Evolutionary conservation across 2,797 vertebrate species (phyloP).

Genomic region (Dipus sagitta): DNA sequence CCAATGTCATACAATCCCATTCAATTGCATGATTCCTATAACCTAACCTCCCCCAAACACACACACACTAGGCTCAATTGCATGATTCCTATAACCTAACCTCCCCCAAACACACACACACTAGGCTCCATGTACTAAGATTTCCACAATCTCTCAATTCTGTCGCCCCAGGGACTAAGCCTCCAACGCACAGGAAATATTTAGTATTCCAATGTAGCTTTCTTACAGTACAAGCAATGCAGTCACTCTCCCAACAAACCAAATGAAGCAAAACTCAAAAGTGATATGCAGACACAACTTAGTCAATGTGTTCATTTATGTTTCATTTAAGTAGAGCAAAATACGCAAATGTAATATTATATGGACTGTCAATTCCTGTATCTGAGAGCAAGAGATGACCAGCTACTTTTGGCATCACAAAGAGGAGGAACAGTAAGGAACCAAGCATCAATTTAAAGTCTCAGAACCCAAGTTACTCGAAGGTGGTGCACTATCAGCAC

Average conservation of each 20-base stretch:
- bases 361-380: background rate
- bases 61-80: background rate
- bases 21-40: background rate
- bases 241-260: conserved; percentile 21
- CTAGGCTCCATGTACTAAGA: background rate
- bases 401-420: background rate
- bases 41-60: background rate
- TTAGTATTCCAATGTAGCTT: background rate
- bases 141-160: background rate
- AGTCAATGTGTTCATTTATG: background rate
- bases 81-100: background rate
- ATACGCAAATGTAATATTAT: background rate
- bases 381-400: background rate
- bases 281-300: background rate
- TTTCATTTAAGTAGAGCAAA: background rate
- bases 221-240: background rate
- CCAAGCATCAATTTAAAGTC: background rate
- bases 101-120: background rate
- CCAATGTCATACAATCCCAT: background rate
- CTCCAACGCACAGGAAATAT: background rate
- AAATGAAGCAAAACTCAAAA: conserved; percentile 18
- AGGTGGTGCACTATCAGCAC: background rate
- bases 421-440: background rate
- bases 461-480: background rate
- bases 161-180: background rate